Evolutionary conservation across 2,113 vertebrate species (phyloP).

Genomic region (Callaeas wilsoni): DNA sequence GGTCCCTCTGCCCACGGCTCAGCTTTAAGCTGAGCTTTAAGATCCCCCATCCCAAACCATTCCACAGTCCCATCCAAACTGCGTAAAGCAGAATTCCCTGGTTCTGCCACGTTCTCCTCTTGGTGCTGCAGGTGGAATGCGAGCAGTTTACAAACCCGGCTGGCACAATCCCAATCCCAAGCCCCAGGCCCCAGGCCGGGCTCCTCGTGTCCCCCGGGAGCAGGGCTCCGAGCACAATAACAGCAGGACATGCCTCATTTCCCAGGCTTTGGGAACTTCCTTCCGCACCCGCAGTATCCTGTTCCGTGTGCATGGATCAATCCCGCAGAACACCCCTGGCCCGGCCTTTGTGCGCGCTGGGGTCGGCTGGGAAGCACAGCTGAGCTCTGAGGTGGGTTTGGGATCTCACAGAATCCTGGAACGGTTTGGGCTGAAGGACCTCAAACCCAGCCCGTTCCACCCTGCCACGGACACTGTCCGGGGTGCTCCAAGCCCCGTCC

Average conservation of each 20-base stretch:
- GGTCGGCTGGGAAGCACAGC: too few relatives aligned
- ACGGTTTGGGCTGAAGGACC: background rate
- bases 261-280: constrained; percentile 74
- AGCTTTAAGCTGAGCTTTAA: background rate
- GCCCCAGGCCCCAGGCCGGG: constrained; percentile 65
- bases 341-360: background rate
- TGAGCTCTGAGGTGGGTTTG: too few relatives aligned
- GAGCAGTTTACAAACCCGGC: constrained; percentile 34
- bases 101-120: too few relatives aligned
- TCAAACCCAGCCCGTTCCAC: background rate
- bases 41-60: background rate
- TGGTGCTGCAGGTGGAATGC: background rate
- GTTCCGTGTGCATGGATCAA: constrained; percentile 52
- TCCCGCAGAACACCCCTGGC: background rate
- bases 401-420: accelerated
- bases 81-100: background rate
- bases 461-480: background rate
- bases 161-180: constrained; percentile 14
- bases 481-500: background rate
- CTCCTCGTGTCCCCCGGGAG: constrained; percentile 58
- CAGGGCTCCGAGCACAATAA: constrained; percentile 66
- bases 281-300: constrained; percentile 77
- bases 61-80: background rate
- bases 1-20: background rate
- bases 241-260: constrained; percentile 81